Base-by-base conservation (phyloP, 2,797 vertebrate genomes). In the Danio choprae region DNA sequence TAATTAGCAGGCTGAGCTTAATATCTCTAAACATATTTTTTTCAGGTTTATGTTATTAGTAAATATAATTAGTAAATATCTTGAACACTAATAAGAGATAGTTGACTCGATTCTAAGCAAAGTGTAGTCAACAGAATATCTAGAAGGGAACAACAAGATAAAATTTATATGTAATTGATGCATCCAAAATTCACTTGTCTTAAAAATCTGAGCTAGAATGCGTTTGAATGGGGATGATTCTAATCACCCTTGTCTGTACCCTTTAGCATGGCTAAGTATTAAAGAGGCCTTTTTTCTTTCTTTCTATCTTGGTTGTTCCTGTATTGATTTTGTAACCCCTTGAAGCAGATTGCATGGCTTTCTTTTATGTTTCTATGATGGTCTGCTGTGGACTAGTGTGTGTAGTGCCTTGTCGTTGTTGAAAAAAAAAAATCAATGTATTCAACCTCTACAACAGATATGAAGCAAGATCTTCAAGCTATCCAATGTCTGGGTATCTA, bases 301-400 rank as follows among this genome's bases (percentile, higher is more conserved):
- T 5, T 60, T 55, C 41, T 22, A 58, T n/a, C 15, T 59, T 71
- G 36, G 16, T 55, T 20, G 51, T 67, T 56, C 8, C 13, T 60
- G 0, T 67, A 73, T 64, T 74, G 48, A 64, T 77, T 68, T 80
- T 64, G 8, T 55, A 68, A 55, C 43, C 59, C 58, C 62, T 77
- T 50, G 29, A 29, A 53, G 44, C 68, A 62, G 46, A 44, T 56
- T 13, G 12, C 2, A 4, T 8, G 11, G 18, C 13, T 46, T 76
- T 43, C 16, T 55, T 77, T 56, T 65, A 82, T 78, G 72, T 72
- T 63, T n/a, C 58, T 44, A 36, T 48, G 72, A 77, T 72, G 43
- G 20, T 53, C 78, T 62, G 15, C 22, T 59, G 56, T 41, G 40
- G 51, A 62, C 53, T 7, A n/a, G 11, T 59, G 8, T 59, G 56